Conservation (phyloP, 1,140 invertebrate species). For the Lordiphosa clarofinis region DNA sequence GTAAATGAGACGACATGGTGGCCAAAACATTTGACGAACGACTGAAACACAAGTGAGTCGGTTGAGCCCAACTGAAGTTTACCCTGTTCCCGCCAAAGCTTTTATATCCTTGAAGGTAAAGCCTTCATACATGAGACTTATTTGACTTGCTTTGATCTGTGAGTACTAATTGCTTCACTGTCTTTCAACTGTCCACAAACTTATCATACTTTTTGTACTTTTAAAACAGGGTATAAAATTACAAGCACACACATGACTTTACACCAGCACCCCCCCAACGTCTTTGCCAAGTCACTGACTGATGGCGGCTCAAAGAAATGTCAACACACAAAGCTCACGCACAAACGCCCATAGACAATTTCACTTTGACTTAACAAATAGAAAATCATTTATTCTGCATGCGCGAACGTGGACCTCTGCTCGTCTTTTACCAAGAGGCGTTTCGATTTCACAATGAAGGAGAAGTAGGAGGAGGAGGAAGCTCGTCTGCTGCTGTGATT, state of each 20-base stretch:
- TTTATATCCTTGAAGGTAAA: too few relatives aligned
- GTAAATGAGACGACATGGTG: constrained; percentile 54
- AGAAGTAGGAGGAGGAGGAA: not conserved
- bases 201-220: too few relatives aligned
- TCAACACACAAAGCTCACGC: constrained; percentile 63
- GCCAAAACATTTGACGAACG: constrained; percentile 54
- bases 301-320: constrained; percentile 74
- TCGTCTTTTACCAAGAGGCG: constrained; percentile 35
- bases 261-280: not conserved
- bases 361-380: constrained; percentile 76
- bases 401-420: constrained; percentile 35
- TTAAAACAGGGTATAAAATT: too few relatives aligned
- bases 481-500: constrained; percentile 46
- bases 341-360: constrained; percentile 48
- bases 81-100: too few relatives aligned
- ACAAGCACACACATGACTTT: not conserved
- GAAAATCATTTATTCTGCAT: constrained; percentile 76
- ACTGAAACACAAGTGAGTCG: constrained; percentile 47
- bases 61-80: constrained; percentile 20
- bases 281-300: constrained; percentile 47
- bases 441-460: constrained; percentile 49
- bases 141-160: too few relatives aligned
- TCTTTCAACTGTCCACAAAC: too few relatives aligned
- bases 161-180: too few relatives aligned
- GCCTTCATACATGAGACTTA: too few relatives aligned